These are phyloP conservation scores for Heliornis fulica DNA, from an alignment of 2,113 vertebrate genomes.

Conservation along the genomic window DNA sequence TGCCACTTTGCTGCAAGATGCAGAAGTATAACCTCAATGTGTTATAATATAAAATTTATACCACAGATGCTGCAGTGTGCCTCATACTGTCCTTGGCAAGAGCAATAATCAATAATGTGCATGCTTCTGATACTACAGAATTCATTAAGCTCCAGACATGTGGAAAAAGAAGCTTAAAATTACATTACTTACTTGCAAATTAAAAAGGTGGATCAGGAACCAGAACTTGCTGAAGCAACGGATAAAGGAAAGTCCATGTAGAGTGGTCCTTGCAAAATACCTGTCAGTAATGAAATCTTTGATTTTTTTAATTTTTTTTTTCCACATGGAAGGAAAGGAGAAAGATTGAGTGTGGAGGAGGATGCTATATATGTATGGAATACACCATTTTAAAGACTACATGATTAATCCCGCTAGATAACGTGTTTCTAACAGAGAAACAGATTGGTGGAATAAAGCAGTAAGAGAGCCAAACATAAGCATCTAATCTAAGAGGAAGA, in stretches of 20 bases:
- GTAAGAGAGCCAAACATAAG: background rate
- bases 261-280: background rate
- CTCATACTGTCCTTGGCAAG: background rate
- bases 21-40: background rate
- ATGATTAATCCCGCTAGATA: constrained; percentile 30
- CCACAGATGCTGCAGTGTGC: background rate
- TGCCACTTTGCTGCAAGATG: background rate
- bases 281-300: background rate
- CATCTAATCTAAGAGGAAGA: background rate
- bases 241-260: background rate
- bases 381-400: background rate
- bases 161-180: background rate
- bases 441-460: constrained; percentile 7
- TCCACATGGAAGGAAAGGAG: background rate
- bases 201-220: background rate
- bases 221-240: background rate
- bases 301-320: background rate
- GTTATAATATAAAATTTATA: background rate
- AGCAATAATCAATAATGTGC: background rate
- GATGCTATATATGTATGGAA: background rate
- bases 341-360: background rate
- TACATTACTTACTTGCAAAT: background rate
- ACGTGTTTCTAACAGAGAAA: background rate
- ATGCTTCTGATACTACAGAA: background rate
- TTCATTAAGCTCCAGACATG: background rate